These are phyloP conservation scores for Danio choprae DNA, from an alignment of 2,797 vertebrate species.

Conservation along the genomic window DNA sequence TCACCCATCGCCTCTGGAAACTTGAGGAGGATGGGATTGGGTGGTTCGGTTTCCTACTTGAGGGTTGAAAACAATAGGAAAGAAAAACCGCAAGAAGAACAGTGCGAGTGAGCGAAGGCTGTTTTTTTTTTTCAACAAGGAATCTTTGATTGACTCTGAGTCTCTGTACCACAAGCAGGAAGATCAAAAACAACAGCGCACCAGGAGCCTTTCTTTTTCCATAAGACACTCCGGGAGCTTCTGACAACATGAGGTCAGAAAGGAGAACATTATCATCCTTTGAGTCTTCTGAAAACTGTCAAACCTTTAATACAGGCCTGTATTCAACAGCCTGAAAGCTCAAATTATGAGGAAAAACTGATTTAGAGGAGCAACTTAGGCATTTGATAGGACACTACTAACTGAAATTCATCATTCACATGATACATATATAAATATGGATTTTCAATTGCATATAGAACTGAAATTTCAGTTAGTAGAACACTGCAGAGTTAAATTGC, in stretches of 20 bases:
- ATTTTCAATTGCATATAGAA: no score
- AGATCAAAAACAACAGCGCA: constrained; percentile 66
- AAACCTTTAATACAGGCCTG: constrained; percentile 55
- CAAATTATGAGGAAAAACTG: no score
- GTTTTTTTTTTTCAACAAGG: constrained; percentile 46
- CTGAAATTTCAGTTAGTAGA: no score
- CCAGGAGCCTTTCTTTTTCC: constrained; percentile 61
- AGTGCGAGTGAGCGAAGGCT: not conserved
- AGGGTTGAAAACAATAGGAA: constrained; percentile 6
- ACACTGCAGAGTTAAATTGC: no score
- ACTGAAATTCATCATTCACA: no score
- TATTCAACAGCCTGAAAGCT: constrained; percentile 9
- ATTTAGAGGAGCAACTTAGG: no score
- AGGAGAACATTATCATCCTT: constrained; percentile 55
- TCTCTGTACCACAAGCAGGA: constrained; percentile 62
- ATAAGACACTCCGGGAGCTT: constrained; percentile 55
- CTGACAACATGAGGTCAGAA: constrained; percentile 65
- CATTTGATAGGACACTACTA: no score
- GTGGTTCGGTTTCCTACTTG: not conserved
- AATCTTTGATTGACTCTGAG: constrained; percentile 63
- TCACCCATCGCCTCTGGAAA: constrained; percentile 49
- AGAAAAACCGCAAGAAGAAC: constrained; percentile 25
- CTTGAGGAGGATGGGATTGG: constrained; percentile 25
- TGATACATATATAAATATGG: no score
- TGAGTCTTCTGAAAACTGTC: constrained; percentile 61